Conservation (phyloP, 2,113 vertebrate species). For the Danionella cerebrum region DNA sequence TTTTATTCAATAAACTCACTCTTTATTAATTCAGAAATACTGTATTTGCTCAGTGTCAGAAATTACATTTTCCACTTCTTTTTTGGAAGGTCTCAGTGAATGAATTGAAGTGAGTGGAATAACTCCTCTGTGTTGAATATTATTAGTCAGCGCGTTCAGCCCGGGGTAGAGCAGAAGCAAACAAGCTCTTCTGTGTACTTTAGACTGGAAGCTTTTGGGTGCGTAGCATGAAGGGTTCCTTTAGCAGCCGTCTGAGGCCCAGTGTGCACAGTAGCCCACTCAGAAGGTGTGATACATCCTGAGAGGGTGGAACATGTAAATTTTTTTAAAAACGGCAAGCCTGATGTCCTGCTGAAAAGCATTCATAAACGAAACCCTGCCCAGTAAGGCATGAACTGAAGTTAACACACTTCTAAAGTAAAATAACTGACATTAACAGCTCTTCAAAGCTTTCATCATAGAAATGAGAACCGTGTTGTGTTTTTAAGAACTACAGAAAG, state of each 20-base stretch:
- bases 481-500: too few relatives aligned
- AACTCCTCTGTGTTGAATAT: conserved; percentile 2
- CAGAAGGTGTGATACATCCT: conserved; percentile 30
- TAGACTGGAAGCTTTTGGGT: conserved; percentile 6
- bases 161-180: conserved; percentile 3
- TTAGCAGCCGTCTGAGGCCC: conserved; percentile 22
- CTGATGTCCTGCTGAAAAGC: conserved; percentile 46
- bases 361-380: too few relatives aligned
- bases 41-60: neutral
- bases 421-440: conserved; percentile 11
- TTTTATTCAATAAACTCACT: neutral
- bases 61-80: neutral
- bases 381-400: neutral
- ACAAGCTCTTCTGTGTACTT: conserved; percentile 31
- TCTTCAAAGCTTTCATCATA: neutral
- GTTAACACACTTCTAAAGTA: conserved; percentile 13
- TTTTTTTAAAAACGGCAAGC: conserved; percentile 11
- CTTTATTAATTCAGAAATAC: neutral
- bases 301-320: neutral
- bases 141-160: neutral
- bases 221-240: conserved; percentile 31
- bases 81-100: conserved; percentile 3
- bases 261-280: conserved; percentile 12
- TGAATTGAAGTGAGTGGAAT: neutral
- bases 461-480: neutral